Conservation (phyloP, 2,888 invertebrate species). For the Lapara coniferarum region DNA sequence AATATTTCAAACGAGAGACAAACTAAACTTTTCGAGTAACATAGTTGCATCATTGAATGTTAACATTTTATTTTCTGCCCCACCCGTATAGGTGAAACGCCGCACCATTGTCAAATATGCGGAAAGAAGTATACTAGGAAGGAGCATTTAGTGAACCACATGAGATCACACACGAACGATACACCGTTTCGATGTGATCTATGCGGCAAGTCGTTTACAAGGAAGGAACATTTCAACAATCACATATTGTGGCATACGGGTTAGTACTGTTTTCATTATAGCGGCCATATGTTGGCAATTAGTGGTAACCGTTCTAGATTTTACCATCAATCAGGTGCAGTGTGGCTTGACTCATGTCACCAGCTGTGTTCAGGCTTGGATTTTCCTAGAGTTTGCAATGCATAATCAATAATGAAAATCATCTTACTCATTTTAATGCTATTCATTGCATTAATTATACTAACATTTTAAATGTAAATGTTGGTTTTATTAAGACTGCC, state of each 20-base stretch:
- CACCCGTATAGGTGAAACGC: conserved; percentile 88
- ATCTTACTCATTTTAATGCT: not conserved
- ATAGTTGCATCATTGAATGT: conserved; percentile 83
- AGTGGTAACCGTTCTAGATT: no score
- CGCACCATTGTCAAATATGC: conserved; percentile 93
- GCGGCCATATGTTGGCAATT: conserved; percentile 1
- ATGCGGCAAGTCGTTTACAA: conserved; percentile 94
- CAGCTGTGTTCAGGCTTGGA: conserved; percentile 59
- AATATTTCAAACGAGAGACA: conserved; percentile 38
- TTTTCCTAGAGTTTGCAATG: conserved; percentile 33
- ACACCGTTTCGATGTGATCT: conserved; percentile 94
- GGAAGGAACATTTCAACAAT: conserved; percentile 95
- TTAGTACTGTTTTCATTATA: conserved; percentile 69
- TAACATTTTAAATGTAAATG: not conserved
- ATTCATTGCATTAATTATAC: not conserved
- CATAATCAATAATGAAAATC: not conserved
- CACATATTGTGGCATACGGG: conserved; percentile 95
- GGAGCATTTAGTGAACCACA: conserved; percentile 94
- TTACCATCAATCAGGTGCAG: not conserved
- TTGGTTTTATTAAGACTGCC: no score
- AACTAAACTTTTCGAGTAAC: conserved; percentile 58
- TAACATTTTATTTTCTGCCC: conserved; percentile 79
- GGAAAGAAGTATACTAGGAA: conserved; percentile 95
- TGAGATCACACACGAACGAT: conserved; percentile 94
- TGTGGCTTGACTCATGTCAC: conserved; percentile 8